Conservation (phyloP, 2,113 vertebrate genomes). For the Myotis lucifugus region DNA sequence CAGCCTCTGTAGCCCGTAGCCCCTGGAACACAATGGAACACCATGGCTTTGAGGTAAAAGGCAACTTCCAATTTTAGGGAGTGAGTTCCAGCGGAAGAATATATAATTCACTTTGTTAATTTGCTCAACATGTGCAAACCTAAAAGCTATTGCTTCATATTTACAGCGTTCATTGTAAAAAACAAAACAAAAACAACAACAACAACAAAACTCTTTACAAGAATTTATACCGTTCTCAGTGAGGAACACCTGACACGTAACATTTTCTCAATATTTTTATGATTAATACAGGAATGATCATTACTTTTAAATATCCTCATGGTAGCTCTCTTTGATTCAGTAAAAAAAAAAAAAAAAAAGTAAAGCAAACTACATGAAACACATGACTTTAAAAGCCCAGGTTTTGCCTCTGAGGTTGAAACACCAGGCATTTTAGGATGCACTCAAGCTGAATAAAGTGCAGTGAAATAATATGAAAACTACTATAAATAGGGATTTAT, state of each 20-base stretch:
- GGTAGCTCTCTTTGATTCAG: background rate
- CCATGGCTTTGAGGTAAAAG: background rate
- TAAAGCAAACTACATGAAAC: background rate
- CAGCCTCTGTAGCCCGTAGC: background rate
- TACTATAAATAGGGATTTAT: background rate
- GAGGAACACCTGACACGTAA: background rate
- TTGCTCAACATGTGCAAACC: conserved; percentile 1
- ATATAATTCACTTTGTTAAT: background rate
- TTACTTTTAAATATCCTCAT: conserved; percentile 21
- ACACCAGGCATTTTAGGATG: background rate
- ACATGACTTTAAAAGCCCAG: background rate
- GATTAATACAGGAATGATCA: conserved; percentile 10
- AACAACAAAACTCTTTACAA: background rate
- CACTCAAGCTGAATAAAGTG: background rate
- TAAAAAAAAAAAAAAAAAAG: background rate
- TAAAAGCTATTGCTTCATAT: background rate
- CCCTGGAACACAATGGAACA: background rate
- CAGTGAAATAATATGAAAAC: background rate
- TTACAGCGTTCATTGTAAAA: conserved; percentile 2
- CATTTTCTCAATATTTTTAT: conserved; percentile 63
- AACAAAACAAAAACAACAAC: background rate
- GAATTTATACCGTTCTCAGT: conserved; percentile 47
- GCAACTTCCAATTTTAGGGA: background rate
- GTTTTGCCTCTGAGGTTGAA: background rate
- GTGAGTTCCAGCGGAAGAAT: background rate